Base-by-base conservation (phyloP, 2,797 vertebrate genomes). In the Acanthurus tractus region DNA sequence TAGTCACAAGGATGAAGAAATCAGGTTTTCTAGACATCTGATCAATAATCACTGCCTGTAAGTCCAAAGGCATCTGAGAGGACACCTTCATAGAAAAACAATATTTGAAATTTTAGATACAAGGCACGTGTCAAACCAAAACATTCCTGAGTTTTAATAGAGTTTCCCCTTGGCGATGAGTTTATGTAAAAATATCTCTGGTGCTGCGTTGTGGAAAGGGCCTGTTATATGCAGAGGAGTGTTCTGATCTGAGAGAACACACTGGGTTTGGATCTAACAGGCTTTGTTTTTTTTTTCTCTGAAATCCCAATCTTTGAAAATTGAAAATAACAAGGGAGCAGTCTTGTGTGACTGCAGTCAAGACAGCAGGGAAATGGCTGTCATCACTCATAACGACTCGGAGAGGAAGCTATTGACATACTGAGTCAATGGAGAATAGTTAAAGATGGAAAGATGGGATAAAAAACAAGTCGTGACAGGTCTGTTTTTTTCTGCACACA, bases 361-460 rank as follows among this genome's bases (percentile, higher is more conserved):
- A 65, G 54, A 61, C 70, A 67, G 18, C 61, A 20, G n/a, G 68
- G 22, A 57, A 42, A 68, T 42, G 52, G 38, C 58, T 54, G 55
- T 72, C 54, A 72, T 81, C 48, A 54, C 55, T 75, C 76, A 67
- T 7, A 15, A 20, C 20, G 52, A 56, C 25, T 8, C 66, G 9
- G 5, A 76, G 20, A 70, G 56, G 75, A 79, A 59, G 45, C 8
- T 70, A 70, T 65, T 61, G 78, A 66, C 29, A 38, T n/a, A 17
- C 58, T 44, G 22, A 69, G 23, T 73, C 70, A 78, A 25, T 46
- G 17, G 34, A 63, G 36, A 74, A 49, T 53, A 55, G 69, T 36
- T n/a, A 0, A 8, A 45, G 66, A 17, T 65, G 65, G 38, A 72
- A n/a, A 49, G 54, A 82, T 56, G n/a, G 14, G 22, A 70, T 36